A percentile compares a stretch with the other conserved stretches of the same genome.
phyloP scores from a whole-genome alignment of 2,888 invertebrate species.

The Cybosia mesomella region DNA sequence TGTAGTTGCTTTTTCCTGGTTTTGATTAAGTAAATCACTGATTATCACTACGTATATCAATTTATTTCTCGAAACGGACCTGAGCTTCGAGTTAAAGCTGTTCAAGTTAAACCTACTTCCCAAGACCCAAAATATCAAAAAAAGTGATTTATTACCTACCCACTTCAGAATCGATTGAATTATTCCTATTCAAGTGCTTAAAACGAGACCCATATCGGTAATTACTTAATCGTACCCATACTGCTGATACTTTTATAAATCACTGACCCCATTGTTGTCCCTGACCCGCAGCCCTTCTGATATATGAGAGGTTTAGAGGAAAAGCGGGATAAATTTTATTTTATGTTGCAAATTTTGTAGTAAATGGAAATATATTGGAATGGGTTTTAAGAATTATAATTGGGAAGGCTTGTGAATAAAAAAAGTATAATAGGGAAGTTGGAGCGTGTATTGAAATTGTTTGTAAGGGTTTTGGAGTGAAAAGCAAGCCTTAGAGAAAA shows the following conservation, averaged over 20 bases:
- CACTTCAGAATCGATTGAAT: conserved; percentile 5
- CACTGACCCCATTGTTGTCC: conserved; percentile 18
- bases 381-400: conserved; percentile 18
- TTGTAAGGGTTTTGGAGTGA: neutral
- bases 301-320: conserved; percentile 10
- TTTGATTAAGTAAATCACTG: no score
- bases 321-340: conserved; percentile 13
- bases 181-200: neutral
- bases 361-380: conserved; percentile 19
- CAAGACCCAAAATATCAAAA: neutral
- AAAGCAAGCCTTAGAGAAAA: neutral
- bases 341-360: conserved; percentile 19
- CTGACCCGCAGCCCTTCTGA: conserved; percentile 7
- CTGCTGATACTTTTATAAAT: conserved; percentile 17
- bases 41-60: neutral
- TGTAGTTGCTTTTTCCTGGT: no score
- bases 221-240: conserved; percentile 6
- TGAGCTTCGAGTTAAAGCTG: neutral
- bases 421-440: neutral
- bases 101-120: neutral
- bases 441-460: neutral
- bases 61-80: no score
- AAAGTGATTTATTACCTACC: neutral
- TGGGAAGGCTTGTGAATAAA: conserved; percentile 21
- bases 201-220: conserved; percentile 4